These are phyloP conservation scores for Campylorhamphus procurvoides DNA, from an alignment of 2,113 vertebrate genomes.

Conservation along the genomic window DNA sequence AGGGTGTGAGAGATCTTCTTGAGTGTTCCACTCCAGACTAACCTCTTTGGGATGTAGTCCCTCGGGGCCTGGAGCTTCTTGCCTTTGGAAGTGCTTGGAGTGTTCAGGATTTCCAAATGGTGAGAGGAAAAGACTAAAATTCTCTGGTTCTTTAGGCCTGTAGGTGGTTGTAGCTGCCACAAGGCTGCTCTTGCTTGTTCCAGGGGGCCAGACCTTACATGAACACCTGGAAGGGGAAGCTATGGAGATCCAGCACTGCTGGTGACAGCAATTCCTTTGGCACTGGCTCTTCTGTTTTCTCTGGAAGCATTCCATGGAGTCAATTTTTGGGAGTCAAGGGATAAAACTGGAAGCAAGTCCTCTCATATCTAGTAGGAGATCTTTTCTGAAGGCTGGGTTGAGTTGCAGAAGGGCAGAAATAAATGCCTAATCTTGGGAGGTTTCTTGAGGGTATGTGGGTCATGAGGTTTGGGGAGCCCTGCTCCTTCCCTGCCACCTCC, in stretches of 20 bases:
- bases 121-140: background rate
- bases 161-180: background rate
- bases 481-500: background rate
- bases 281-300: background rate
- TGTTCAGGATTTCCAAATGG: background rate
- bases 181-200: background rate
- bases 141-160: background rate
- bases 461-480: background rate
- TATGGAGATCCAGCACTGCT: background rate
- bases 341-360: background rate
- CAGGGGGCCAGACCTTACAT: background rate
- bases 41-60: background rate
- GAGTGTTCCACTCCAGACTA: background rate
- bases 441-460: accelerated
- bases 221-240: background rate
- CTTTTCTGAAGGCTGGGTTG: background rate
- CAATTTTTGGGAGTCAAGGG: background rate
- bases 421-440: background rate
- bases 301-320: background rate
- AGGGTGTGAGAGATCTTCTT: background rate
- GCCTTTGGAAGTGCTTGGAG: background rate
- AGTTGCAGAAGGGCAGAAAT: background rate
- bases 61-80: background rate
- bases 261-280: background rate
- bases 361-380: background rate